Evolutionary conservation across 2,797 vertebrate species (phyloP), one percentile per base, ranked within the genome.

Genomic region (Protosalanx chinensis): DNA sequence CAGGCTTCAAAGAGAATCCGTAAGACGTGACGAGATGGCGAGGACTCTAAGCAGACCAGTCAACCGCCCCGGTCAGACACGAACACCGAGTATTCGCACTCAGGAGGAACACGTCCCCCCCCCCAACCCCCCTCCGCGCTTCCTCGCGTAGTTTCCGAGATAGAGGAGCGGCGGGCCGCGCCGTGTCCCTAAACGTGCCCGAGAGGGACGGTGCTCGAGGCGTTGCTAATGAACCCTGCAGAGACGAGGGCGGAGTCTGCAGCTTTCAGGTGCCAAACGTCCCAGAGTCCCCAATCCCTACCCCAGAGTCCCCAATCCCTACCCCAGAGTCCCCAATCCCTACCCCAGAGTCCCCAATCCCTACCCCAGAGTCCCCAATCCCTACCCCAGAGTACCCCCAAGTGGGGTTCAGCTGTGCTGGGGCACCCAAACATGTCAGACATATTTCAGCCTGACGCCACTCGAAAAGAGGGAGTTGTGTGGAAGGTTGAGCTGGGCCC

Each of bases 1-100:
- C 30, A 71, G 51, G 73, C 79, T 84, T 87, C 76, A 86, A 78
- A 85, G 71, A 67, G 71, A 75, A 74, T 64, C 70, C 53, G 67
- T 70, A 67, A 67, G 71, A 58, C 84, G 80, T 49, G 64, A 75
- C 57, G 67, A 51, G 64, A 80, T 49, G 64, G 75, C 53, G 63
- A 58, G 64, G 70, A 74, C 67, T 84, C 37, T 68, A 61, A 72
- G 72, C 67, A 77, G 65, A 75, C 76, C 76, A 75, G 74, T 76
- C 81, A 79, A 85, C 72, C 62, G 74, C 77, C 80, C 81, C 67
- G 68, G 68, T 59, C 71, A 49, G n/a, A 59, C 64, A 77, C 59
- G 68, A 69, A 76, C 68, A 64, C 41, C 7, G 13, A 23, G 66
- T 53, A 68, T 57, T 7, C 7, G 68, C 56, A 23, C 51, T 29